These are phyloP conservation scores for Phenganax stokvisi DNA, from an alignment of 92 coral and sea anemone species.

Conservation along the genomic window DNA sequence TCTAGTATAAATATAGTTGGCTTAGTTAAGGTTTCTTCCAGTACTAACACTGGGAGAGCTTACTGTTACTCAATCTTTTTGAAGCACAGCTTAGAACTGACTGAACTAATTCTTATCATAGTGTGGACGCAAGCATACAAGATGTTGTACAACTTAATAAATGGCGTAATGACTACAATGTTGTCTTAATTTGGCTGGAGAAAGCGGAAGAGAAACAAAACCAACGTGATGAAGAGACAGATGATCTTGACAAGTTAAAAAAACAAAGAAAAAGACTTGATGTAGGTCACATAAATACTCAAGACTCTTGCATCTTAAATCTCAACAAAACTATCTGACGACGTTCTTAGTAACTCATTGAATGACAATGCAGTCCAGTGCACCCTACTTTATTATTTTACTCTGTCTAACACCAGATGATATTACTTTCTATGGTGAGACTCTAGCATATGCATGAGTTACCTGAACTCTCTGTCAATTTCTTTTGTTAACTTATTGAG, in stretches of 20 bases:
- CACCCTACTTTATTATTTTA: too few species aligned
- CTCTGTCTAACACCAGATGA: too few species aligned
- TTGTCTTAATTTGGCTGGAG: constrained; percentile 46
- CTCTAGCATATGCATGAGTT: too few species aligned
- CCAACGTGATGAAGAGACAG: constrained; percentile 25
- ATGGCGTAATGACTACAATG: constrained; percentile 36
- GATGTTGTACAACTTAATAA: constrained; percentile 24
- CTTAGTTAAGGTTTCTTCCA: neutral
- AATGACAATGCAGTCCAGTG: too few species aligned
- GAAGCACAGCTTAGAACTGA: neutral
- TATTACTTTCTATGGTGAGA: too few species aligned
- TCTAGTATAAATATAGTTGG: neutral
- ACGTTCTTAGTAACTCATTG: too few species aligned
- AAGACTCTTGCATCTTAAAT: too few species aligned
- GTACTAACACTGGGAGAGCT: constrained; percentile 2
- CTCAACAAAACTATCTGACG: too few species aligned
- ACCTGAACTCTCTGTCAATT: too few species aligned
- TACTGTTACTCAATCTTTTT: neutral
- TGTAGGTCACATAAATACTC: neutral
- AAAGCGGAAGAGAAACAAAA: constrained; percentile 63
- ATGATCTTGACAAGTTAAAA: constrained; percentile 35
- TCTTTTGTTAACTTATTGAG: too few species aligned
- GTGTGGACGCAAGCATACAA: constrained; percentile 27
- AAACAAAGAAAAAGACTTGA: constrained; percentile 30
- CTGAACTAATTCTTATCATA: neutral